These are phyloP conservation scores for Thinocorus orbignyianus DNA, from an alignment of 2,113 vertebrate species.

Conservation along the genomic window DNA sequence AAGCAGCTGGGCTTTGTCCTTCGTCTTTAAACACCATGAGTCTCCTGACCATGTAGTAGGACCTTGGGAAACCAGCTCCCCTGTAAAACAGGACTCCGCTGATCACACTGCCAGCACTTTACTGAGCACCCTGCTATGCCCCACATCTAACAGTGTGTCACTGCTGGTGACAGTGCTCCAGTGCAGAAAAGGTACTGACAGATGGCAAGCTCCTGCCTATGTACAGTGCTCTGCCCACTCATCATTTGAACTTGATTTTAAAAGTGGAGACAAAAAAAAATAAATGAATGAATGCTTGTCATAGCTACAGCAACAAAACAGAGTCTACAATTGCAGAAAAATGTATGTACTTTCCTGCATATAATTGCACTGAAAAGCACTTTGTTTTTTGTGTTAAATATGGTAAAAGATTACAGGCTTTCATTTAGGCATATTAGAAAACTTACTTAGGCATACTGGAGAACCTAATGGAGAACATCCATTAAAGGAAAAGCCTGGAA, in stretches of 20 bases:
- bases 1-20: neutral
- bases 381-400: neutral
- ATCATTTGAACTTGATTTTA: neutral
- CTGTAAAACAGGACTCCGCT: neutral
- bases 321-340: neutral
- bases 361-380: neutral
- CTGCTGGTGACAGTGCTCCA: neutral
- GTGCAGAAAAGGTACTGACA: neutral
- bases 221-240: neutral
- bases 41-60: neutral
- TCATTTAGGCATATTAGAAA: neutral
- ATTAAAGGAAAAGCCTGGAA: neutral
- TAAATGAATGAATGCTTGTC: neutral
- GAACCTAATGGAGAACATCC: no score
- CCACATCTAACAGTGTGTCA: neutral
- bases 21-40: neutral
- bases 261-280: neutral
- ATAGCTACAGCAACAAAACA: neutral
- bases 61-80: neutral
- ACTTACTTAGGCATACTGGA: no score
- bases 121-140: neutral
- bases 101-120: neutral
- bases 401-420: neutral
- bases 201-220: neutral
- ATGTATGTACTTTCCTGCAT: neutral